Evolutionary conservation across 2,888 invertebrate genomes (phyloP), one percentile per base, ranked within the genome.

Genomic region (Acrobasis suavella): DNA sequence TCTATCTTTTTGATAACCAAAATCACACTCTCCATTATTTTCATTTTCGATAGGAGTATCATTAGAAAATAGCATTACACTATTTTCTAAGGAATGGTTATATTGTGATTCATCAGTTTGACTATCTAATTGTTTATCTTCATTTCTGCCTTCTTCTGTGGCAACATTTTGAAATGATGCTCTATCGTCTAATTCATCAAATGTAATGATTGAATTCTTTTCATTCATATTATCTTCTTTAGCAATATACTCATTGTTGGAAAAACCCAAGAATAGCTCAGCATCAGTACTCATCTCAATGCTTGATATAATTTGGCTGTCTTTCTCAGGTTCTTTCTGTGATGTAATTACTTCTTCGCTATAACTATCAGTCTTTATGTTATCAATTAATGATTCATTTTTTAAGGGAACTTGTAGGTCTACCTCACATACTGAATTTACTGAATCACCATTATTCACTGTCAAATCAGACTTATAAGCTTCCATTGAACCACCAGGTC

Each of bases 231-330:
- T 50, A 17, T 7, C 14, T 32, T 37, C 3, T 0, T 39, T 55
- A 9, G 16, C 8, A 46, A n/a, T 10, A 56, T 12, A 1, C 55
- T 52, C 46, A 63, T 62, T 60, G 65, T 64, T 55, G 38, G 78
- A 65, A 66, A 87, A 87, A 2, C 86, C 87, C 16, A 78, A 65
- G 70, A 86, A 82, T 63, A 82, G 82, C 68, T 83, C 80, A 39
- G 63, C 52, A 66, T 85, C 82, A 62, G 81, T 81, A 71, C 70
- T 77, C 14, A 69, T 62, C 67, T 76, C 74, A 62, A 65, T 58
- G 65, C 60, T 69, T n/a, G 55, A 49, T 63, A 62, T 60, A 42
- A 62, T 51, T 17, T 63, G 50, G 15, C 42, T 39, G 22, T 50
- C 46, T 63, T 37, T 51, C 42, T 51, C 63, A 54, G 22, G 22